Evolutionary conservation across 2,797 vertebrate species (phyloP).

Genomic region (Gymnoscopelus braueri): DNA sequence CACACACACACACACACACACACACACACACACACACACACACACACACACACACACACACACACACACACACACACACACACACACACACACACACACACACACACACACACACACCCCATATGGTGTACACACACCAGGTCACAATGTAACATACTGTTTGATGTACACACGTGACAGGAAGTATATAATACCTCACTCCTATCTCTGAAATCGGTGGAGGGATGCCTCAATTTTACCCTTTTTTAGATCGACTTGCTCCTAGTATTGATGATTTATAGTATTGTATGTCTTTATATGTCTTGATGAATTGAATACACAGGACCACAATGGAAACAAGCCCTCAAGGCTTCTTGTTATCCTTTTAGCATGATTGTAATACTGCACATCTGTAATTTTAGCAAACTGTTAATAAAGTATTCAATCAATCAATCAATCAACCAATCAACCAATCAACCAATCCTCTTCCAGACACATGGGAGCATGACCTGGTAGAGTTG

Average conservation of each 20-base stretch:
- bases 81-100: too few species aligned
- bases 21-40: background rate
- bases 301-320: too few species aligned
- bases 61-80: background rate
- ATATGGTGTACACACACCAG: constrained; percentile 27
- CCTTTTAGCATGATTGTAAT: too few species aligned
- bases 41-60: constrained; percentile 13
- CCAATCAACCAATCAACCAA: too few species aligned
- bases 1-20: background rate
- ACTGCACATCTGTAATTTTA: too few species aligned
- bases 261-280: too few species aligned
- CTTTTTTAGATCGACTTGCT: background rate
- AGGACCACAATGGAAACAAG: too few species aligned
- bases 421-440: too few species aligned
- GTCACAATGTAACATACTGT: background rate
- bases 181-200: constrained; percentile 51
- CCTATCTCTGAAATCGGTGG: constrained; percentile 51
- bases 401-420: too few species aligned
- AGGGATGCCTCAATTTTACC: constrained; percentile 32
- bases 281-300: too few species aligned
- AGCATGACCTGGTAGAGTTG: constrained; percentile 94
- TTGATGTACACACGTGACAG: background rate
- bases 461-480: constrained; percentile 83
- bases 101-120: background rate
- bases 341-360: too few species aligned